phyloP scores from a whole-genome alignment of 2,113 vertebrate genomes.

The Hemicordylus capensis region DNA sequence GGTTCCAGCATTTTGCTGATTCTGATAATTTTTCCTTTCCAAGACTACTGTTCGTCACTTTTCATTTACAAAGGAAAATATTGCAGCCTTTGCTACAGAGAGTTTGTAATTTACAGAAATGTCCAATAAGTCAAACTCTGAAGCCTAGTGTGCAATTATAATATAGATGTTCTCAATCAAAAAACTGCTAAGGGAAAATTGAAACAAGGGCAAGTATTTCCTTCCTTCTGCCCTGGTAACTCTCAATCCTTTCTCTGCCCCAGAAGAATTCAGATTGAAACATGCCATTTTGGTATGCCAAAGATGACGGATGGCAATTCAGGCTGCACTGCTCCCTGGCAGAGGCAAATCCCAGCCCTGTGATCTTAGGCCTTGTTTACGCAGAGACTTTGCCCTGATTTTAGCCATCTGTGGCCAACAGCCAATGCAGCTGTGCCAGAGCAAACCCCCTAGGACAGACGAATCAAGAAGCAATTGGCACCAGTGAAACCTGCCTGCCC shows the following conservation, averaged over 20 bases:
- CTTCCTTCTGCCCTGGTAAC: background rate
- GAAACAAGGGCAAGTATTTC: too few species aligned
- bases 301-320: background rate
- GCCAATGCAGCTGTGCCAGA: background rate
- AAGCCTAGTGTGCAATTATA: too few species aligned
- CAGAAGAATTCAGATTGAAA: background rate
- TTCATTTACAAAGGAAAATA: too few species aligned
- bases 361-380: background rate
- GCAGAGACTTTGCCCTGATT: background rate
- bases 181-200: background rate
- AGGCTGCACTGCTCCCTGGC: background rate
- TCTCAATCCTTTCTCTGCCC: background rate
- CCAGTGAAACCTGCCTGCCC: background rate
- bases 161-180: background rate
- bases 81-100: too few species aligned
- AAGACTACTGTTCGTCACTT: too few species aligned
- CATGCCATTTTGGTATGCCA: background rate
- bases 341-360: background rate
- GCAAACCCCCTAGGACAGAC: fast-evolving
- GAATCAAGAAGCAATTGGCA: background rate
- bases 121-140: too few species aligned
- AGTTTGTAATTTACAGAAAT: too few species aligned
- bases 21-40: too few species aligned
- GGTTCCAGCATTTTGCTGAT: too few species aligned
- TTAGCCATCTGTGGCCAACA: background rate